phyloP scores from a whole-genome alignment of 2,797 vertebrate species.

The Premnoplex brunnescens region DNA sequence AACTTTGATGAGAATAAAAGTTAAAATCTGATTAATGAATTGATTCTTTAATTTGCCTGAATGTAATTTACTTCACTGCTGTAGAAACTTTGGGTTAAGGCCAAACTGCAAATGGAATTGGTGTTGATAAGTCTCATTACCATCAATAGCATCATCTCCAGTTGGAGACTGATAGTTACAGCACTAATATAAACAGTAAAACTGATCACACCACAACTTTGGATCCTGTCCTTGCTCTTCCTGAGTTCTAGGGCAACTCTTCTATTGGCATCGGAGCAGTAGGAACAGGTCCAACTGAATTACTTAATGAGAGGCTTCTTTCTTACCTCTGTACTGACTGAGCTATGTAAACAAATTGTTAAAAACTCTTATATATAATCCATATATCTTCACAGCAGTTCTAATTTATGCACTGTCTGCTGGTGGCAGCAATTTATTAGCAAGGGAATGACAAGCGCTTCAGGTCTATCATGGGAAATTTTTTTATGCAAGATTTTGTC shows the following conservation, averaged over 20 bases:
- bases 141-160: not conserved
- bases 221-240: not conserved
- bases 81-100: constrained; percentile 7
- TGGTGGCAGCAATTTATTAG: not conserved
- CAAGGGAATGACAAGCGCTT: not conserved
- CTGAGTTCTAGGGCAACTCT: constrained; percentile 7
- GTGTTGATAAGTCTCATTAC: constrained; percentile 26
- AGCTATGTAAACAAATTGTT: constrained; percentile 15
- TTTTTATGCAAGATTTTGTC: not conserved
- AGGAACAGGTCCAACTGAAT: constrained; percentile 42
- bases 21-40: not conserved
- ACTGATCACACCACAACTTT: not conserved
- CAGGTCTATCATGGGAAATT: not conserved
- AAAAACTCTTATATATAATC: constrained; percentile 15
- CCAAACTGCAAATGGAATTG: constrained; percentile 38
- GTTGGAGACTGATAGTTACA: not conserved
- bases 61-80: not conserved
- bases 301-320: constrained; percentile 17
- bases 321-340: constrained; percentile 18
- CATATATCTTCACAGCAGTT: constrained; percentile 9
- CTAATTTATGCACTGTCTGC: not conserved
- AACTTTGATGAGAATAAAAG: not conserved
- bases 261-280: not conserved
- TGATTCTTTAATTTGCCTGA: constrained; percentile 27
- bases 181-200: not conserved